Evolutionary conservation across 2,113 vertebrate species (phyloP), one percentile per base, ranked within the genome.

Genomic region (Hystrix cristata): DNA sequence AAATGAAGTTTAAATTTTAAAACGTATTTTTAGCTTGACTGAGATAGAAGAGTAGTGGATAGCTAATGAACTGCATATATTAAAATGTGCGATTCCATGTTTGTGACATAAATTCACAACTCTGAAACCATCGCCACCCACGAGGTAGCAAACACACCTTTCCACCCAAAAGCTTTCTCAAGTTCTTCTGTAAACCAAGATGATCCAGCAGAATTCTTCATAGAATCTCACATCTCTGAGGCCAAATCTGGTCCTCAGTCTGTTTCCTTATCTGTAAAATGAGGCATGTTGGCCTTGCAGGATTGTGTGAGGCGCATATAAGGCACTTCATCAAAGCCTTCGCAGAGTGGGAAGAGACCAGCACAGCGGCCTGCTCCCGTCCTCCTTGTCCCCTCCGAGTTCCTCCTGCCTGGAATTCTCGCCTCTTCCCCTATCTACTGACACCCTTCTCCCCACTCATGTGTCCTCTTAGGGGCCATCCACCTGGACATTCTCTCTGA

Each of bases 321-420:
- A 34, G 10, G 10, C 6, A 4, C 21, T n/a, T 67, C 46, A 12
- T 5, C 18, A 7, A 34, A 27, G 0, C 18, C 65, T 79, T 43
- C n/a, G 57, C 67, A 67, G 60, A 12, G 38, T 0, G 0, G 34
- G 7, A 51, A 57, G 81, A 85, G 43, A 16, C 15, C 31, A 4
- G 5, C 59, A 25, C 11, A 81, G 46, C 15, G 0, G 46, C 62
- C 48, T 25, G 23, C 29, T 85, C 0, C 23, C 15, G 18, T 1
- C 57, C 0, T 0, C 46, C 67, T 29, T 6, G 7, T 7, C 46
- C 21, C 13, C 18, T 43, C 62, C n/a, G 19, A 14, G 5, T 5
- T 51, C 0, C 7, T 69, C 65, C 31, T 21, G 64, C 60, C 34
- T 27, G 60, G 31, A 31, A n/a, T 15, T 60, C 38, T 6, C 18